Percentiles rank a stretch among this genome's conserved stretches.
phyloP scores from a whole-genome alignment of 2,888 invertebrate genomes.

The Melieria picta region DNA sequence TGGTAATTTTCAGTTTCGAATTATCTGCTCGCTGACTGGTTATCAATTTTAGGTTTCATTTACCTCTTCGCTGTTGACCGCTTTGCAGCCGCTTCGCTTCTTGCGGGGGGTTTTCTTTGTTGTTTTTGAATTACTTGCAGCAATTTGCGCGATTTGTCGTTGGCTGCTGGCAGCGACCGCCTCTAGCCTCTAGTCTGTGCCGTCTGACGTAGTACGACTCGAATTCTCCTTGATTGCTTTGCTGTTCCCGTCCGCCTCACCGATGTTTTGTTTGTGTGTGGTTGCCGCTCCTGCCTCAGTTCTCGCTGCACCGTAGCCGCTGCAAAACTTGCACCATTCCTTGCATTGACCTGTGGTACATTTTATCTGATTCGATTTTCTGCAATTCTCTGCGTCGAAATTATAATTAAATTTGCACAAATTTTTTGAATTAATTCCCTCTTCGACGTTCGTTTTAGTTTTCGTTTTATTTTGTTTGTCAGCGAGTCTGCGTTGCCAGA shows the following conservation, averaged over 20 bases:
- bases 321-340: not conserved
- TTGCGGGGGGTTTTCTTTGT: not conserved
- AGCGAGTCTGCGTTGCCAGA: too few relatives aligned
- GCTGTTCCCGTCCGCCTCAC: too few relatives aligned
- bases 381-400: not conserved
- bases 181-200: too few relatives aligned
- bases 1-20: too few relatives aligned
- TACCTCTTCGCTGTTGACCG: slow-evolving; percentile 10
- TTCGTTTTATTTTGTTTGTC: slow-evolving; percentile 9
- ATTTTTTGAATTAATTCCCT: not conserved
- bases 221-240: too few relatives aligned
- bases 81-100: not conserved
- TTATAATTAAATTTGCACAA: slow-evolving; percentile 8
- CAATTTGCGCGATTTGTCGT: too few relatives aligned
- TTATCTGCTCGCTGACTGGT: not conserved
- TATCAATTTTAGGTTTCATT: slow-evolving; percentile 19
- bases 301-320: not conserved
- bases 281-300: slow-evolving; percentile 5
- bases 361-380: not conserved
- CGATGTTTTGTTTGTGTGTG: slow-evolving; percentile 2
- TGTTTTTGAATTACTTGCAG: too few relatives aligned
- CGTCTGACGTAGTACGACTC: too few relatives aligned
- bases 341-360: not conserved
- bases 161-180: too few relatives aligned
- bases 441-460: slow-evolving; percentile 17